These are phyloP conservation scores for Sandelia bainsii DNA, from an alignment of 2,797 vertebrate species.

Conservation along the genomic window DNA sequence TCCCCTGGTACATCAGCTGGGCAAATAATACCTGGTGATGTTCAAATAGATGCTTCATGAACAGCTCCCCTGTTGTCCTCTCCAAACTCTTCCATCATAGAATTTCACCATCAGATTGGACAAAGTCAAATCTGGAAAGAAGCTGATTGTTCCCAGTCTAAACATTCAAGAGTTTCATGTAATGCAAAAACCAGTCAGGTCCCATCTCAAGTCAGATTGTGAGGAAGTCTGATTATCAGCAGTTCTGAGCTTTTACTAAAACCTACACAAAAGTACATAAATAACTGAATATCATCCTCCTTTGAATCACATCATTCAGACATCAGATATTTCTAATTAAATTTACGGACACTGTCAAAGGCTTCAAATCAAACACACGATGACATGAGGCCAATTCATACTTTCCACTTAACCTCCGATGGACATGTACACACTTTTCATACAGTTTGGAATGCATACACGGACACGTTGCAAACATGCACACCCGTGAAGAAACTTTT, in stretches of 20 bases:
- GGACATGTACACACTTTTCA: no score
- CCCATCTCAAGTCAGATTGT: slow-evolving; percentile 3
- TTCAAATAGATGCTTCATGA: slow-evolving; percentile 82
- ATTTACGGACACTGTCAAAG: background rate
- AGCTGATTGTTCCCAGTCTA: slow-evolving; percentile 66
- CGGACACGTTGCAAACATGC: no score
- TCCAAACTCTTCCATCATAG: background rate
- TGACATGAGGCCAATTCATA: no score
- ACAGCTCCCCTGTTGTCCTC: slow-evolving; percentile 37
- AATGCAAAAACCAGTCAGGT: background rate
- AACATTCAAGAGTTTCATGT: slow-evolving; percentile 2
- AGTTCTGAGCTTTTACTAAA: background rate
- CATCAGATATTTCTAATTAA: background rate
- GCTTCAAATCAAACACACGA: background rate
- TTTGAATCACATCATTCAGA: background rate
- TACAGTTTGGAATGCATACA: no score
- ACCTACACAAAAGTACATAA: background rate
- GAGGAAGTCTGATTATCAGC: slow-evolving; percentile 24
- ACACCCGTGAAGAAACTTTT: no score
- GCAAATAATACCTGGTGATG: slow-evolving; percentile 15
- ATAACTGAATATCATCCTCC: background rate
- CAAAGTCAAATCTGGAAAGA: background rate
- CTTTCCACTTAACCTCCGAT: no score
- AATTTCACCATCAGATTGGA: background rate
- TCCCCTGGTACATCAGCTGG: slow-evolving; percentile 14